phyloP scores from a whole-genome alignment of 2,797 vertebrate genomes.

The Acrossocheilus fasciatus region DNA sequence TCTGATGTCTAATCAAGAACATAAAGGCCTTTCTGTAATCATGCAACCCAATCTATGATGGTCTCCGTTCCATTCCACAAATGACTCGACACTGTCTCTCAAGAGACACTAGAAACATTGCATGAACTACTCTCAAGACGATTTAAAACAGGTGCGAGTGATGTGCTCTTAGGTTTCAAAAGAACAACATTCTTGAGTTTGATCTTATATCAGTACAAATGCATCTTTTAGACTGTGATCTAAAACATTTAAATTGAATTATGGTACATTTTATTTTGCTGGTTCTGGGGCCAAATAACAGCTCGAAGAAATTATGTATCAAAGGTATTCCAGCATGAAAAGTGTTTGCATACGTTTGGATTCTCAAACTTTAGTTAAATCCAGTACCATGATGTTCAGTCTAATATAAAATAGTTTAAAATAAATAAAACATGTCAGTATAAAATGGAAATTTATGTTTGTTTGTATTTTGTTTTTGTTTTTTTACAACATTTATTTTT shows the following conservation, averaged over 20 bases:
- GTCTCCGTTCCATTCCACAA: background rate
- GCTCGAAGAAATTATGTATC: slow-evolving; percentile 30
- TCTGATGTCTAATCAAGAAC: slow-evolving; percentile 10
- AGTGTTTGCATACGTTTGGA: background rate
- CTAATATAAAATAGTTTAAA: background rate
- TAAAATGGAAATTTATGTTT: background rate
- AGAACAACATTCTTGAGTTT: slow-evolving; percentile 57
- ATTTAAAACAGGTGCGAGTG: slow-evolving; percentile 73
- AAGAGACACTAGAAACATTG: slow-evolving; percentile 60
- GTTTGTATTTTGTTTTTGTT: background rate
- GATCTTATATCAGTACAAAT: slow-evolving; percentile 61
- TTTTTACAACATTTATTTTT: background rate
- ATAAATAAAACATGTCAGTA: background rate
- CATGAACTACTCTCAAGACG: slow-evolving; percentile 57
- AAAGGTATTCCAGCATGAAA: slow-evolving; percentile 13
- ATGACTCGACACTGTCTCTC: slow-evolving; percentile 36
- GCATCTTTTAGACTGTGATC: slow-evolving; percentile 62
- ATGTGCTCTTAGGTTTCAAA: slow-evolving; percentile 61
- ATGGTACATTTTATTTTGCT: slow-evolving; percentile 61
- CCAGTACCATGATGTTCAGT: background rate
- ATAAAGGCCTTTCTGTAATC: background rate
- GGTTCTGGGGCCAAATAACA: slow-evolving; percentile 47
- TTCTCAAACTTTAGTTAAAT: background rate
- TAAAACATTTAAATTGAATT: slow-evolving; percentile 60
- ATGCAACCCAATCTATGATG: background rate